Percentiles rank a stretch among this genome's conserved stretches.
Conservation (phyloP, 2,888 invertebrate species). For the Panopea generosa region DNA sequence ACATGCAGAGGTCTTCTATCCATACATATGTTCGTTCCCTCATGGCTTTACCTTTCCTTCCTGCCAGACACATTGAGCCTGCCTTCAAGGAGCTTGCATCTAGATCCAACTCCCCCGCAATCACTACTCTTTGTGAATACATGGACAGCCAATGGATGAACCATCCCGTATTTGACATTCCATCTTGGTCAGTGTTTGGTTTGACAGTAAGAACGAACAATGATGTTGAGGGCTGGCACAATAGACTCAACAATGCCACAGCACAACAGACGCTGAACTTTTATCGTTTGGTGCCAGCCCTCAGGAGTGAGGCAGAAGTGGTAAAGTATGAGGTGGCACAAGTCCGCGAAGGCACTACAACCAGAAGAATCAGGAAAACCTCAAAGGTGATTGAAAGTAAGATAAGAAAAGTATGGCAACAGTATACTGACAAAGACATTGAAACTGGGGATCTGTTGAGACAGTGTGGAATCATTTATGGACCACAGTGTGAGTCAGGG, state of each 20-base stretch:
- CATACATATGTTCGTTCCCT: no score
- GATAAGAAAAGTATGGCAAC: neutral
- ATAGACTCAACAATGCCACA: conserved; percentile 9
- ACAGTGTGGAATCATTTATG: neutral
- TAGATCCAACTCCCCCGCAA: conserved; percentile 2
- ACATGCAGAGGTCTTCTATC: no score
- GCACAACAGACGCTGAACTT: neutral
- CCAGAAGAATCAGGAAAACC: neutral
- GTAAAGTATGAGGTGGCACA: neutral
- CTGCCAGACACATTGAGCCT: conserved; percentile 14
- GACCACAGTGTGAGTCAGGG: neutral
- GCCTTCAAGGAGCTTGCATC: conserved; percentile 9
- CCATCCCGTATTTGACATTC: conserved; percentile 5
- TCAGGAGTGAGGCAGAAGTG: neutral
- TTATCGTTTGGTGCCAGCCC: neutral
- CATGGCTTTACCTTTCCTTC: no score
- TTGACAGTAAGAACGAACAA: no score
- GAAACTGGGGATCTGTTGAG: neutral
- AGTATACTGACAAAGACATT: neutral
- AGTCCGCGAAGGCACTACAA: neutral
- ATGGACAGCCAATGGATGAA: no score
- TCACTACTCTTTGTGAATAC: no score
- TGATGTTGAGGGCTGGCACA: no score
- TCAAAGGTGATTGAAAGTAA: neutral
- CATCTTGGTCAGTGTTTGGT: conserved; percentile 15